Evolutionary conservation across 2,888 invertebrate species (phyloP).

Genomic region (Laspeyria flexula): DNA sequence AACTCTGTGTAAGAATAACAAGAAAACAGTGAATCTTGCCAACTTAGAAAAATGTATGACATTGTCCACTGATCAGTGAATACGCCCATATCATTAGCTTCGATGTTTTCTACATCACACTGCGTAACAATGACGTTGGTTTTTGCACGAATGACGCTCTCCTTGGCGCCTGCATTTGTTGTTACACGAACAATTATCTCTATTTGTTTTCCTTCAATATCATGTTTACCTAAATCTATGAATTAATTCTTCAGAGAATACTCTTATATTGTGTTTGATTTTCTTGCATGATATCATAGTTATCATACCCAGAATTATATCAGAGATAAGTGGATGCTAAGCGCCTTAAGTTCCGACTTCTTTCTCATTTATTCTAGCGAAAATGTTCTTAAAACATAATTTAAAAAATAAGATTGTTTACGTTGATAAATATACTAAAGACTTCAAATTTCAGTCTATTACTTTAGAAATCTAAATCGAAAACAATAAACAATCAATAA

Average conservation of each 20-base stretch:
- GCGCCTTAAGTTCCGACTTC: constrained; percentile 12
- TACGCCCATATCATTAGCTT: constrained; percentile 38
- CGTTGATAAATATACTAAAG: constrained; percentile 31
- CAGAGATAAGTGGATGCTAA: constrained; percentile 23
- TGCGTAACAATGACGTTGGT: constrained; percentile 42
- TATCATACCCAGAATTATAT: constrained; percentile 18
- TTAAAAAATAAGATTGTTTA: constrained; percentile 34
- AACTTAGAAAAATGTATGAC: constrained; percentile 39
- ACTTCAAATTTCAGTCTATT: constrained; percentile 46
- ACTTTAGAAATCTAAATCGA: constrained; percentile 50
- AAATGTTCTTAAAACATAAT: no score
- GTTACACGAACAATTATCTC: constrained; percentile 36
- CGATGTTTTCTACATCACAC: constrained; percentile 37
- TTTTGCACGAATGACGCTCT: constrained; percentile 34
- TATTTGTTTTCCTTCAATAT: constrained; percentile 35
- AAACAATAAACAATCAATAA: constrained; percentile 68
- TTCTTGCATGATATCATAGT: constrained; percentile 15
- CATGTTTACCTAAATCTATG: constrained; percentile 22
- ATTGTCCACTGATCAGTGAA: constrained; percentile 34
- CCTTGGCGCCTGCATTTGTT: constrained; percentile 31
- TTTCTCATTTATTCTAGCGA: constrained; percentile 4
- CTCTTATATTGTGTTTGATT: constrained; percentile 10
- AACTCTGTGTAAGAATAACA: constrained; percentile 5
- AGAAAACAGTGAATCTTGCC: constrained; percentile 22
- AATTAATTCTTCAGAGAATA: constrained; percentile 18